Percentiles rank a stretch among this genome's conserved stretches.
phyloP scores from a whole-genome alignment of 1,140 invertebrate species.

The Achatina immaculata region DNA sequence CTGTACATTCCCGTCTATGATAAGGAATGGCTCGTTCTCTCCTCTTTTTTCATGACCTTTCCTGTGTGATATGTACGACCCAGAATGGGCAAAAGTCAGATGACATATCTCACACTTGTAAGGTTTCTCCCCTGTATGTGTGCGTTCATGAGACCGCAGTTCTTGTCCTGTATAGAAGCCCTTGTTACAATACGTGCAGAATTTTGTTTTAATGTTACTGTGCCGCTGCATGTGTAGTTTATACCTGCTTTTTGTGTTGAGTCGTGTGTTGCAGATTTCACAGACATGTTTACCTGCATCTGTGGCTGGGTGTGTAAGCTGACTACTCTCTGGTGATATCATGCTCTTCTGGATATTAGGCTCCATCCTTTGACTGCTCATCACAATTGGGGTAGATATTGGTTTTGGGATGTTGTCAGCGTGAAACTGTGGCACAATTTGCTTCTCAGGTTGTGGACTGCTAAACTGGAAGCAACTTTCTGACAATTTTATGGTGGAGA shows the following conservation, averaged over 20 bases:
- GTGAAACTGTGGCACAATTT: slow-evolving; percentile 10
- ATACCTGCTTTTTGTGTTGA: not conserved
- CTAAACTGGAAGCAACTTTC: not conserved
- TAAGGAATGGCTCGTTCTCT: slow-evolving; percentile 26
- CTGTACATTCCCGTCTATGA: slow-evolving; percentile 21
- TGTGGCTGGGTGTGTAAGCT: not conserved
- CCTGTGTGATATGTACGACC: slow-evolving; percentile 17
- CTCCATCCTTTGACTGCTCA: not conserved
- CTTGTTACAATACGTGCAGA: slow-evolving; percentile 25
- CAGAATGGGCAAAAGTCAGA: slow-evolving; percentile 10
- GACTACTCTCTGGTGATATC: not conserved
- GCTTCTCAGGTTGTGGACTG: not conserved
- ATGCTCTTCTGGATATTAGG: not conserved
- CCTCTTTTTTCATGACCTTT: slow-evolving; percentile 20
- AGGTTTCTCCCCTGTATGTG: slow-evolving; percentile 34
- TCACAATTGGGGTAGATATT: not conserved
- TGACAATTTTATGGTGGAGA: not conserved
- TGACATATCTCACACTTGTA: slow-evolving; percentile 33
- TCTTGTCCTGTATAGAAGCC: slow-evolving; percentile 26
- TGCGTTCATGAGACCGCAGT: slow-evolving; percentile 30
- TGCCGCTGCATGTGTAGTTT: slow-evolving; percentile 23
- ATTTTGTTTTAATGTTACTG: slow-evolving; percentile 16
- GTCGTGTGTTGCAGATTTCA: not conserved
- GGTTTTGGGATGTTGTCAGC: not conserved
- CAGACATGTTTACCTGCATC: not conserved